Evolutionary conservation across 92 coral and sea anemone species (phyloP).

Genomic region (Meandrina meandrites): DNA sequence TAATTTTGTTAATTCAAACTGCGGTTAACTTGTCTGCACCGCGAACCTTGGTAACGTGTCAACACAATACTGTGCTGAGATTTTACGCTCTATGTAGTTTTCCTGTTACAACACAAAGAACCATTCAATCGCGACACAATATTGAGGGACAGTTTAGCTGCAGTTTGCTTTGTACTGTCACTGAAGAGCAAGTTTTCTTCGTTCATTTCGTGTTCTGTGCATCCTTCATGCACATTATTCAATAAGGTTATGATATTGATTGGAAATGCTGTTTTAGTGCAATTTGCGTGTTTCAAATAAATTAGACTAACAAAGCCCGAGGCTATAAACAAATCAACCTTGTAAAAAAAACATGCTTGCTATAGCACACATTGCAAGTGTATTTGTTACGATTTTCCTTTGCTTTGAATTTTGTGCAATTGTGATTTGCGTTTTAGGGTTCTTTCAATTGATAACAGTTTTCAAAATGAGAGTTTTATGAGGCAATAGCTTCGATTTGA

Average conservation of each 20-base stretch:
- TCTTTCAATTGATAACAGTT: neutral
- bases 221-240: neutral
- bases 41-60: slow-evolving; percentile 16
- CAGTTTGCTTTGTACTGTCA: neutral
- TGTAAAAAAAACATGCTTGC: neutral
- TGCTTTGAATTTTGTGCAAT: neutral
- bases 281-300: neutral
- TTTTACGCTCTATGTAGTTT: slow-evolving; percentile 13
- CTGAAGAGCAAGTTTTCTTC: neutral
- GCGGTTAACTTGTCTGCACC: neutral
- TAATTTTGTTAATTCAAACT: slow-evolving; percentile 10
- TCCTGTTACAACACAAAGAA: slow-evolving; percentile 22
- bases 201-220: neutral
- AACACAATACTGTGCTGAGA: neutral
- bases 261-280: neutral
- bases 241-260: neutral
- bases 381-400: neutral
- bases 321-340: neutral
- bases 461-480: neutral
- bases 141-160: neutral
- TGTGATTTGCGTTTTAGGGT: neutral
- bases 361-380: neutral
- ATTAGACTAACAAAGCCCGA: neutral
- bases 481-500: neutral
- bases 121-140: neutral